Base-by-base conservation (phyloP, 2,113 vertebrate species). In the Peromyscus maniculatus region DNA sequence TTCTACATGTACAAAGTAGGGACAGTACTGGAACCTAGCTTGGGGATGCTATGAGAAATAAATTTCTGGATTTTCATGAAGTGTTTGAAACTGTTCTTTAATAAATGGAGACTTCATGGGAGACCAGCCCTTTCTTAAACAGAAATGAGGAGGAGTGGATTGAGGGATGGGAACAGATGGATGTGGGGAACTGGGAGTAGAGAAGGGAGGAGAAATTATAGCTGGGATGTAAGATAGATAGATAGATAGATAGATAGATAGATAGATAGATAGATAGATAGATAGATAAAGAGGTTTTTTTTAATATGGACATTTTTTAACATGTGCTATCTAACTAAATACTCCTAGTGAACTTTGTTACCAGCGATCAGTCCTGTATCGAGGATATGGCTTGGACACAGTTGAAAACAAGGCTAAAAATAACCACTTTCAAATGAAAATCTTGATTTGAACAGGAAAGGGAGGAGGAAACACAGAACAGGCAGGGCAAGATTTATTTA, bases 341-440 rank as follows among this genome's bases (percentile, higher is more conserved):
- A 26, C 57, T 36, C 87, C 67, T 86, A 97, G 71, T 66, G 59
- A 36, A 96, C 94, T 1, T 83, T 97, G 90, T 98, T 98, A 98
- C 98, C 98, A 97, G 98, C 98, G 98, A 98, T 98, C 98, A 98
- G 95, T 97, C 98, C 77, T 97, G 96, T 88, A 91, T 98, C 97
- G 97, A 93, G 98, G 98, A 97, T 95, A 95, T 83, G 98, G 26
- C 16, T 67, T 33, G 39, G 39, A 46, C 26, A 98, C 96, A 98
- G 96, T 97, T 94, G 97, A 98, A 97, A 97, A 96, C 87, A 82
- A 92, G 77, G 92, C 98, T 99, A 99, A 99, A 99, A 99, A 98
- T 98, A 99, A 97, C 95, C 96, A 97, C 98, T 98, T 99, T 98
- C 97, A 98, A 98, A 98, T 98, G 98, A 98, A 98, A 98, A 96